Evolutionary conservation across 2,888 invertebrate species (phyloP).

Genomic region (Amaurobius ferox): DNA sequence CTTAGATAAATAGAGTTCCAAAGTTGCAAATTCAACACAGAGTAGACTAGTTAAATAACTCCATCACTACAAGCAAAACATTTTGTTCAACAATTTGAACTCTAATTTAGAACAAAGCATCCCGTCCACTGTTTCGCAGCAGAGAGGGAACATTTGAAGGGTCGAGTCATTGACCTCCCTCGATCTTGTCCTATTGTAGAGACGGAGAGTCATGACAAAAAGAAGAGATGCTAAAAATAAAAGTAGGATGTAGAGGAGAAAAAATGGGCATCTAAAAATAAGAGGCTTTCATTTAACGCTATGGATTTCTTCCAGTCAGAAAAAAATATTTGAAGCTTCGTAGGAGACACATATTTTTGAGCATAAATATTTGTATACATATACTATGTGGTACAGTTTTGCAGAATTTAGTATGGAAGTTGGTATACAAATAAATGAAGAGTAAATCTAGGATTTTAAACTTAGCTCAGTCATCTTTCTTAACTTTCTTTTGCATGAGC

Average conservation of each 20-base stretch:
- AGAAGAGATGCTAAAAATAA: not conserved
- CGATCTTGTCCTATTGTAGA: not conserved
- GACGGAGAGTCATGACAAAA: not conserved
- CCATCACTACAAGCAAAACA: too few relatives aligned
- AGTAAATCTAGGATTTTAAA: not conserved
- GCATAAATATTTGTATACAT: not conserved
- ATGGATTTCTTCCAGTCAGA: not conserved
- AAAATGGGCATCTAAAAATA: not conserved
- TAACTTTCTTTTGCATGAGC: not conserved
- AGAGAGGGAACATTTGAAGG: too few relatives aligned
- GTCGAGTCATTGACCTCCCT: not conserved
- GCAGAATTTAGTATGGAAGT: too few relatives aligned
- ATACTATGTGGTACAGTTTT: not conserved
- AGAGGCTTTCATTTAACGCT: not conserved
- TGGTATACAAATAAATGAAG: not conserved
- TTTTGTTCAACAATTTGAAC: too few relatives aligned
- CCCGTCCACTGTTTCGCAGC: not conserved
- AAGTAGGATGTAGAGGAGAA: not conserved
- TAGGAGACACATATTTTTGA: not conserved
- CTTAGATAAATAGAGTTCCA: too few relatives aligned
- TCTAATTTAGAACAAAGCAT: too few relatives aligned
- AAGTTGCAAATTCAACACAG: too few relatives aligned
- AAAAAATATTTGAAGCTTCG: not conserved
- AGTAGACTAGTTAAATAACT: too few relatives aligned
- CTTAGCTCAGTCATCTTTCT: not conserved